Percentiles rank a stretch among this genome's conserved stretches.
Evolutionary conservation across 2,113 vertebrate species (phyloP).

Genomic region (Psittacula cyanocephala): DNA sequence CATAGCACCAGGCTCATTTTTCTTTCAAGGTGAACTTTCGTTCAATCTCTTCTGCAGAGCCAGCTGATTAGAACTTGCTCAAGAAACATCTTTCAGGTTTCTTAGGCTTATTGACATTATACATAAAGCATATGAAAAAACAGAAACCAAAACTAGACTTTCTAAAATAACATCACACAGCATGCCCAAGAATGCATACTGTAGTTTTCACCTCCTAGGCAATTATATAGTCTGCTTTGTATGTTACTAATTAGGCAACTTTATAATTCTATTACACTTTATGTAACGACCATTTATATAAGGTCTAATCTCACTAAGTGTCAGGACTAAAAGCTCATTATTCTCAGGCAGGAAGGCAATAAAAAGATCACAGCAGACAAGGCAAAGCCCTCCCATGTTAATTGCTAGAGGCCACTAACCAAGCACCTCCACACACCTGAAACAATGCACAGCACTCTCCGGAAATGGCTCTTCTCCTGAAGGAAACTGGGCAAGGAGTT

Average conservation of each 20-base stretch:
- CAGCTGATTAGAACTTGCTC: background rate
- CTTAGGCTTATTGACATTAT: background rate
- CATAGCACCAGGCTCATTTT: background rate
- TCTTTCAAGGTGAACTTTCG: background rate
- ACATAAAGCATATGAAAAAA: background rate
- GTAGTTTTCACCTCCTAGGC: background rate
- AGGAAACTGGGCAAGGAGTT: background rate
- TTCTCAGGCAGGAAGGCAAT: conserved; percentile 27
- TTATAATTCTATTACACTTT: background rate
- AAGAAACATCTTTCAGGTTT: background rate
- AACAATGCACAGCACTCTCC: background rate
- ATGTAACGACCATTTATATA: background rate
- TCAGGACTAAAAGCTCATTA: conserved; percentile 23
- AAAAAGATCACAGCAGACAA: background rate
- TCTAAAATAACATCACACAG: background rate
- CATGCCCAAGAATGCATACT: background rate
- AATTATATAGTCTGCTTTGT: background rate
- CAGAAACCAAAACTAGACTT: background rate
- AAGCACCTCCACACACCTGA: background rate
- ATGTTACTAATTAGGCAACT: background rate
- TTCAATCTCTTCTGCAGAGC: background rate
- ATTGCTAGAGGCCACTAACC: background rate
- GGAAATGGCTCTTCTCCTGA: background rate
- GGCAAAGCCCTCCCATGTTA: background rate
- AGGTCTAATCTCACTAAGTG: background rate